phyloP scores from a whole-genome alignment of 53 echinoderm and acorn worm species.

The Astropecten irregularis region DNA sequence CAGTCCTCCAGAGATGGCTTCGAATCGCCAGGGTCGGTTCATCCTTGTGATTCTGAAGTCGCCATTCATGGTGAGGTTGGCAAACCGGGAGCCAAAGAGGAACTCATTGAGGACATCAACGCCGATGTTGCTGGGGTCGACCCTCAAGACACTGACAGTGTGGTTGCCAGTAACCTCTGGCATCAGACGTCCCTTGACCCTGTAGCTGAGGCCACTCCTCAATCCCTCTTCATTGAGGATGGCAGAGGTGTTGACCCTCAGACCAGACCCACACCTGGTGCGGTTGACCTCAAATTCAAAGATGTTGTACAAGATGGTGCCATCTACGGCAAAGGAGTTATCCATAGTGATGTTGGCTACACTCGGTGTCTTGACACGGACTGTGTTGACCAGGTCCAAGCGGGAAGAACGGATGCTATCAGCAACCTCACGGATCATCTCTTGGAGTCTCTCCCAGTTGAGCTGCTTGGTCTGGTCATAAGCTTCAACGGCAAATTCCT shows the following conservation, averaged over 20 bases:
- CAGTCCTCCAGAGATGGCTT: slow-evolving; percentile 53
- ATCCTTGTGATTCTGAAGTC: slow-evolving; percentile 71
- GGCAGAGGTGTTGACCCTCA: slow-evolving; percentile 49
- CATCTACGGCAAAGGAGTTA: slow-evolving; percentile 60
- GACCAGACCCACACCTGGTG: slow-evolving; percentile 20
- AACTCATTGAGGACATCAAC: slow-evolving; percentile 50
- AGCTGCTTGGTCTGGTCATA: slow-evolving; percentile 58
- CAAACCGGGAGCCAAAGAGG: slow-evolving; percentile 55
- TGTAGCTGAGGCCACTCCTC: slow-evolving; percentile 37
- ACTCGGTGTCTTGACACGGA: slow-evolving; percentile 62
- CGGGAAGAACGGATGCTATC: slow-evolving; percentile 65
- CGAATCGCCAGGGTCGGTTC: slow-evolving; percentile 59
- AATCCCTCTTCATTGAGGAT: slow-evolving; percentile 19
- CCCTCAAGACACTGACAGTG: slow-evolving; percentile 35
- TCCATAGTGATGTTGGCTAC: slow-evolving; percentile 67
- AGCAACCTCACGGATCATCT: slow-evolving; percentile 50
- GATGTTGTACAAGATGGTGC: slow-evolving; percentile 57
- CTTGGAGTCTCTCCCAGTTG: slow-evolving; percentile 52
- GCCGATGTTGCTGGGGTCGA: slow-evolving; percentile 33
- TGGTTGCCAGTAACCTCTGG: slow-evolving; percentile 36
- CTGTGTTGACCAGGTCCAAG: slow-evolving; percentile 53
- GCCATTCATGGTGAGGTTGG: slow-evolving; percentile 67
- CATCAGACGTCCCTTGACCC: slow-evolving; percentile 42
- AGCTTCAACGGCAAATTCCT: slow-evolving; percentile 53
- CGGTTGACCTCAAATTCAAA: slow-evolving; percentile 51